Evolutionary conservation across 2,113 vertebrate genomes (phyloP), one percentile per base, ranked within the genome.

Genomic region (Mirza zaza): DNA sequence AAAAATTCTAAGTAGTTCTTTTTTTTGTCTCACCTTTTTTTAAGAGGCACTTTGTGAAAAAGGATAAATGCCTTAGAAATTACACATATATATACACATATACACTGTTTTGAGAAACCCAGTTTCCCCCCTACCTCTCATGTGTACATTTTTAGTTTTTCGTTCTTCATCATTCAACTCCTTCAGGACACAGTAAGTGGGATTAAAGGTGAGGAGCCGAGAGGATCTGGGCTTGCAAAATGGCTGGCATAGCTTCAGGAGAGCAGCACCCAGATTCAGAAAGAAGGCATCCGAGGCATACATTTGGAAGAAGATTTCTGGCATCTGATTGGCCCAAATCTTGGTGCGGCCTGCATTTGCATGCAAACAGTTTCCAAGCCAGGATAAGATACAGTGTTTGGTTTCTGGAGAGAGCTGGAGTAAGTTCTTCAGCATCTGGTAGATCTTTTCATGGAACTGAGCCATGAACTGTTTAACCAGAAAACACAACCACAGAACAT

Each of bases 251-350:
- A 99, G 98, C 98, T 99, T 99, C 63, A 99, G 98, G 50, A 99
- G 99, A 1, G 99, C 99, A 42, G 99, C 99, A 29, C 99, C 99
- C 98, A 99, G 97, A 97, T 99, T 99, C 90, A 99, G 98, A 97
- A 99, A 99, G 98, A 99, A 99, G 65, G 99, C 99, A 95, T 99
- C 99, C 0, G 99, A 99, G 81, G 99, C 99, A 0, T 99, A 99
- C 99, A 99, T 99, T 98, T 99, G 99, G 98, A 99, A 99, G 98
- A 99, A 99, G 97, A 99, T 99, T 98, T 99, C 99, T 0, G 99
- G 99, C 99, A 99, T 99, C 98, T 99, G 99, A 98, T 99, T 99
- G 86, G 99, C 99, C 99, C 99, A 99, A 45, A 99, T 99, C 98
- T 99, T 99, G 95, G 99, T 98, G 95, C 99, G 99, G 55, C 99